Percentiles rank a stretch among this genome's conserved stretches.
Conservation (phyloP, 2,113 vertebrate species). For the Elachura formosa region DNA sequence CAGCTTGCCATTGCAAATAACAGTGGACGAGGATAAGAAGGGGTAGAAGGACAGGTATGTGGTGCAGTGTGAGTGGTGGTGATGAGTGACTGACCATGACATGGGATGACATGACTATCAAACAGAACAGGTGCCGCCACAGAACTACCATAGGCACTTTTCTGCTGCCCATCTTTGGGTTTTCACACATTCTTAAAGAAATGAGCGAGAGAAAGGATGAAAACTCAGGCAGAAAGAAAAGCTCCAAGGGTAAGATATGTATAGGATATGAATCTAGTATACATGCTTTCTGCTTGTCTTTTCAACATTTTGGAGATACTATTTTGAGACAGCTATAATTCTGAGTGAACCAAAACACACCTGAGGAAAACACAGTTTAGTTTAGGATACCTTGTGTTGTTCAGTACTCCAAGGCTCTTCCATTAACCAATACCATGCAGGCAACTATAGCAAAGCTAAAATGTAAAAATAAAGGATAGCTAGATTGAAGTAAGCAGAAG, state of each 20-base stretch:
- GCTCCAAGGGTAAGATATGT: background rate
- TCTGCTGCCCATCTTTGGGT: background rate
- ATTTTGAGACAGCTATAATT: background rate
- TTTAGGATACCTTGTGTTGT: background rate
- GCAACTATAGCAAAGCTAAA: background rate
- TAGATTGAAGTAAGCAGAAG: background rate
- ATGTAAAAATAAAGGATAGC: background rate
- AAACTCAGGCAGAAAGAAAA: background rate
- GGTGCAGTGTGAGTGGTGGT: accelerated
- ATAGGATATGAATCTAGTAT: background rate
- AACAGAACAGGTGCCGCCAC: background rate
- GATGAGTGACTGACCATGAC: background rate
- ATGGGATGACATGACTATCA: no score
- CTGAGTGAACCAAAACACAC: background rate
- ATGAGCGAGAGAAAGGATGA: background rate
- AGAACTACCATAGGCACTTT: background rate
- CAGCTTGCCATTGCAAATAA: background rate
- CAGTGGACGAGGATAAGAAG: background rate
- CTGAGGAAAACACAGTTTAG: background rate
- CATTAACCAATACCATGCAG: background rate
- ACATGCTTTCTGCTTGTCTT: background rate
- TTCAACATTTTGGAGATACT: background rate
- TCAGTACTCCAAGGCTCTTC: background rate
- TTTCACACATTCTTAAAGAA: background rate
- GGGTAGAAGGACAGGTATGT: background rate